Conservation (phyloP, 2,888 invertebrate genomes). For the Lepidonotus clava region DNA sequence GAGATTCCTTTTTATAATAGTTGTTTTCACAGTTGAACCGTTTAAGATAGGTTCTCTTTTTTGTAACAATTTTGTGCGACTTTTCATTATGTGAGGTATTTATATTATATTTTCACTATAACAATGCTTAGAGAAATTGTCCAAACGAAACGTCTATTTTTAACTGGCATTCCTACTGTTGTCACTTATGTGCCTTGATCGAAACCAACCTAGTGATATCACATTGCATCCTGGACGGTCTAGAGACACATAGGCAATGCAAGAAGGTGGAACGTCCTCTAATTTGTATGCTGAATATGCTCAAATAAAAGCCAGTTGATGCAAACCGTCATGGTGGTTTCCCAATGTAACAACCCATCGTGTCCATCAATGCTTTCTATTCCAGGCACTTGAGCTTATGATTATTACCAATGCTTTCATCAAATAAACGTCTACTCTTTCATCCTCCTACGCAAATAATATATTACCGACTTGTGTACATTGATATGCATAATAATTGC, state of each 20-base stretch:
- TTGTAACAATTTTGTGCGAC: neutral
- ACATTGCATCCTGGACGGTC: conserved; percentile 2
- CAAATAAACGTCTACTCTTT: neutral
- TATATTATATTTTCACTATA: conserved; percentile 7
- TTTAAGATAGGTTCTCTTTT: neutral
- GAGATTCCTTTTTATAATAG: conserved; percentile 15
- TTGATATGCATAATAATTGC: no score
- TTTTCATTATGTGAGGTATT: neutral
- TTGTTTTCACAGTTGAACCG: neutral
- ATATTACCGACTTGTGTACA: no score
- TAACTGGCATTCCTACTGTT: conserved; percentile 23
- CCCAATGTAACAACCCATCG: neutral
- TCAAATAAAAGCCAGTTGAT: conserved; percentile 8
- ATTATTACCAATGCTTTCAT: neutral
- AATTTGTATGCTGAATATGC: neutral
- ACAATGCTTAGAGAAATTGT: neutral
- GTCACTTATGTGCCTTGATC: conserved; percentile 49
- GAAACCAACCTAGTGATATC: neutral
- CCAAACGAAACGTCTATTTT: conserved; percentile 25
- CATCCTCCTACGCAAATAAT: neutral
- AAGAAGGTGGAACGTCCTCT: neutral
- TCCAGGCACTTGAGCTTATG: neutral
- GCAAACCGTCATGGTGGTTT: neutral
- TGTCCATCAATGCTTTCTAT: neutral
- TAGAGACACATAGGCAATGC: neutral